A percentile compares a stretch with the other conserved stretches of the same genome.
Conservation (phyloP, 2,113 vertebrate genomes). For the Pogona vitticeps region DNA sequence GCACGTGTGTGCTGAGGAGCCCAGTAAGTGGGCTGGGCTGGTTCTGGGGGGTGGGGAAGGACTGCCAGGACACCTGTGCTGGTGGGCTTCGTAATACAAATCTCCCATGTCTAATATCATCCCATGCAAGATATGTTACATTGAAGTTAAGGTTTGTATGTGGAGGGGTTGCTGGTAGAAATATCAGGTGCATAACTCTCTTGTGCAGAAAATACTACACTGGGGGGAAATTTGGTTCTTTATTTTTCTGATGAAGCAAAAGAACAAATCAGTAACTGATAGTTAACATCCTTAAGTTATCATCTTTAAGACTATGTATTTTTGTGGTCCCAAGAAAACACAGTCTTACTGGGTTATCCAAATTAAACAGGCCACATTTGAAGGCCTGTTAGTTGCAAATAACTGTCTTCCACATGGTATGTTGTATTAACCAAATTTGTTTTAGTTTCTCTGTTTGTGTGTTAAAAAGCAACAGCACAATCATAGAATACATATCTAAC, state of each 20-base stretch:
- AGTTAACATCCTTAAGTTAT: neutral
- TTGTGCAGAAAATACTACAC: neutral
- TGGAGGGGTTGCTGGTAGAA: neutral
- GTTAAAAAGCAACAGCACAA: neutral
- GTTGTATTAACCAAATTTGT: neutral
- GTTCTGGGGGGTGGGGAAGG: no score
- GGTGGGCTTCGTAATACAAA: no score
- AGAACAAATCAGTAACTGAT: neutral
- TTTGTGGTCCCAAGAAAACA: neutral
- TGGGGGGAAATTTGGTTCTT: neutral
- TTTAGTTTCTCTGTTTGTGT: neutral
- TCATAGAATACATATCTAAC: no score
- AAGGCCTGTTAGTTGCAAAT: neutral
- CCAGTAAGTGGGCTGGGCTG: no score
- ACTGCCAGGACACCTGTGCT: no score
- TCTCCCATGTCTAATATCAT: neutral
- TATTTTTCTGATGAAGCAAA: no score
- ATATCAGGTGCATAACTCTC: neutral
- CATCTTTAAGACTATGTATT: neutral
- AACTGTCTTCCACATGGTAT: neutral
- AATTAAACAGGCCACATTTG: constrained; percentile 10
- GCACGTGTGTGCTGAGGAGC: no score
- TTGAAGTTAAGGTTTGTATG: neutral
- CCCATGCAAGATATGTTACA: neutral
- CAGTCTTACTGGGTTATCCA: neutral